phyloP scores from a whole-genome alignment of 2,113 vertebrate genomes.

The Bothrops jararaca region DNA sequence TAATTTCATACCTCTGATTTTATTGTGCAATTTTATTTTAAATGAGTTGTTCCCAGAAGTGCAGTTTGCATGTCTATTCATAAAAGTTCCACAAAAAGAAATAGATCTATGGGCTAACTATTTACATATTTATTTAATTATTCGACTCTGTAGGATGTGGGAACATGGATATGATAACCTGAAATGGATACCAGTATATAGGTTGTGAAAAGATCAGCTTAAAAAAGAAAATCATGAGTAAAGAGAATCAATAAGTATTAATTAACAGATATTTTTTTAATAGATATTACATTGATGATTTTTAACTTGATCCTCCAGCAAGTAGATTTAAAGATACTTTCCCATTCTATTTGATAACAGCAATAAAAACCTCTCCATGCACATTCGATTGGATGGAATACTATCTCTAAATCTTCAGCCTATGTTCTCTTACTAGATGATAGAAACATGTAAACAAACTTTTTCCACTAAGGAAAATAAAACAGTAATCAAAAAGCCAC shows the following conservation, averaged over 20 bases:
- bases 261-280: background rate
- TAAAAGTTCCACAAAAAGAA: background rate
- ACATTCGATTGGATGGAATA: background rate
- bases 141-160: background rate
- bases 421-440: background rate
- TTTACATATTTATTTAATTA: background rate
- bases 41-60: background rate
- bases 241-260: background rate
- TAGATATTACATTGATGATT: background rate
- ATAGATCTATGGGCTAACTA: background rate
- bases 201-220: background rate
- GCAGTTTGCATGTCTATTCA: background rate
- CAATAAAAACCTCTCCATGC: background rate
- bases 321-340: background rate
- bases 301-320: background rate
- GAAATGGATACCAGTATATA: background rate
- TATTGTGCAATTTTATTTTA: background rate
- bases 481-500: background rate
- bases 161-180: background rate
- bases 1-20: background rate
- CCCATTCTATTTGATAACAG: background rate
- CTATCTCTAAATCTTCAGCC: background rate
- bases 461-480: background rate
- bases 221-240: background rate
- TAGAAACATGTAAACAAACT: background rate